Base-by-base conservation (phyloP, 2,113 vertebrate genomes). In the Sander vitreus region DNA sequence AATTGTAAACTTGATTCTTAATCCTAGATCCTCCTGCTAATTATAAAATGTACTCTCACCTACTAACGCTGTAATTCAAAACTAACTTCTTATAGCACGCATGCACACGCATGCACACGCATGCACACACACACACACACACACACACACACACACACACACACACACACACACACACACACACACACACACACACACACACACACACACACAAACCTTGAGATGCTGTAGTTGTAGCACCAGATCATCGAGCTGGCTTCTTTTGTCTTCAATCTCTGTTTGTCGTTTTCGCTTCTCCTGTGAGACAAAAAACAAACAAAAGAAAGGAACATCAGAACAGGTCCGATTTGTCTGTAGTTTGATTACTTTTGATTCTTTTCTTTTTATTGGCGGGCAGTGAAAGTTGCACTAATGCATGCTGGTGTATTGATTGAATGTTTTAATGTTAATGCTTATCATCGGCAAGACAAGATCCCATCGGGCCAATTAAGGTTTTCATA, bases 241-340 rank as follows among this genome's bases (percentile, higher is more conserved):
- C 92, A 98, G 96, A 76, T 98, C 97, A 76, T 99, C 98, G 5
- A 99, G 96, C 94, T 99, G 96, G 65, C 96, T 95, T 86, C 97
- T 95, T 93, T 98, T 99, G 88, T 96, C 96, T 93, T 99, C 97
- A 91, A 99, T 99, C 94, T 98, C 98, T 47, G 96, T 95, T 96
- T 99, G 98, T 39, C 97, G 93, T 95, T 98, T 99, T 89, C 97
- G 95, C 94, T 99, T 99, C 94, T 99, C 97, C 98, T 99, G 95
- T 50, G 90, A 91, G 91, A 95, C 90, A 93, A 81, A 80, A 87
- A 85, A 85, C 78, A 14, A 45, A 68, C 47, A 36, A 5, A 6
- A 27, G 14, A 21, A 2, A 50, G 21, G 4, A n/a, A 21, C 2
- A 11, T 30, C 16, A 30, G 5, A 30, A 21, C 2, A 60, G 1